Percentiles rank a stretch among this genome's conserved stretches.
These are phyloP conservation scores for Atrina japonica DNA, from an alignment of 2,888 invertebrate genomes.

Conservation along the genomic window DNA sequence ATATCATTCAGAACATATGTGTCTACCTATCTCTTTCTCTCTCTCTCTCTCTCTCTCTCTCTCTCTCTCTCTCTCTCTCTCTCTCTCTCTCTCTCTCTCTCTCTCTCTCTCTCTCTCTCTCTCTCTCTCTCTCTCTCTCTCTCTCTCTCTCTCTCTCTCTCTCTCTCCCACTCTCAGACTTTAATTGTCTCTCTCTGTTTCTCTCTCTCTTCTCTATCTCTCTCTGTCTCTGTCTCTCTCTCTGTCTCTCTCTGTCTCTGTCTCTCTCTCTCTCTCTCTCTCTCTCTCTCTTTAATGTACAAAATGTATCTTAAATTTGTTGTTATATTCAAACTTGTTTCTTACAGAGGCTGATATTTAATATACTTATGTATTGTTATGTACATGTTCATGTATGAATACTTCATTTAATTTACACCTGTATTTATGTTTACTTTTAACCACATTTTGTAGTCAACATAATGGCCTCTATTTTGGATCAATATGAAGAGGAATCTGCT, in stretches of 20 bases:
- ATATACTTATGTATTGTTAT: no score
- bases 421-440: not conserved
- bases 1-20: not conserved
- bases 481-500: conserved; percentile 86
- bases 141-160: no score
- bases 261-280: no score
- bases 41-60: conserved; percentile 4
- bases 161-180: no score
- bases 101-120: not conserved
- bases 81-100: not conserved
- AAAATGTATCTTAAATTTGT: no score
- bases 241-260: no score
- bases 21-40: not conserved
- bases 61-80: not conserved
- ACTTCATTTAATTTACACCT: no score
- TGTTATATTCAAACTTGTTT: no score
- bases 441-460: not conserved
- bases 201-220: not conserved
- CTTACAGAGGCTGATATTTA: no score
- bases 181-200: not conserved
- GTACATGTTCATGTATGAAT: not conserved
- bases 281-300: no score
- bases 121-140: not conserved
- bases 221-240: no score
- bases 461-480: conserved; percentile 93